A percentile compares a stretch with the other conserved stretches of the same genome.
phyloP scores from a whole-genome alignment of 2,797 vertebrate genomes.

The Enteromius mattozi region DNA sequence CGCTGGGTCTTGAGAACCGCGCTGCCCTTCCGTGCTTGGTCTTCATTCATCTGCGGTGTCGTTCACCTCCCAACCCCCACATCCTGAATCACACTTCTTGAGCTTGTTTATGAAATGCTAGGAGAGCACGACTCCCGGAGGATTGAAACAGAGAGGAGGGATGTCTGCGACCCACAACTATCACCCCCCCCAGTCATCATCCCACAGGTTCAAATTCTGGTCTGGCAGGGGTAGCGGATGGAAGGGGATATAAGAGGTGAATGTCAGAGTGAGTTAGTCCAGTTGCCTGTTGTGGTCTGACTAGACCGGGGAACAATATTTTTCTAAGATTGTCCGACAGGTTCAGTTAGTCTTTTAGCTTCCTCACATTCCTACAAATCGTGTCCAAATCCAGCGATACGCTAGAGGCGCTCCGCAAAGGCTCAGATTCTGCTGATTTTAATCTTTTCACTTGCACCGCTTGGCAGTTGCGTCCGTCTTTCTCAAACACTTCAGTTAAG shows the following conservation, averaged over 20 bases:
- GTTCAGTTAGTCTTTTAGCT: constrained; percentile 61
- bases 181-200: constrained; percentile 28
- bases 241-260: constrained; percentile 56
- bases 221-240: constrained; percentile 47
- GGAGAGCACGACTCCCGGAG: constrained; percentile 71
- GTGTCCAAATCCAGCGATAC: constrained; percentile 39
- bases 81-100: constrained; percentile 71
- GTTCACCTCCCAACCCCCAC: constrained; percentile 66
- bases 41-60: constrained; percentile 69
- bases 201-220: constrained; percentile 69
- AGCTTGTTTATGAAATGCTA: constrained; percentile 81
- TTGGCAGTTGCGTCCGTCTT: neutral
- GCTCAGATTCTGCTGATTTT: constrained; percentile 46
- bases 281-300: constrained; percentile 72
- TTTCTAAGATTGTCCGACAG: constrained; percentile 78
- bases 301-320: constrained; percentile 84
- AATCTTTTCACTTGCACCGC: constrained; percentile 43
- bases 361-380: constrained; percentile 59
- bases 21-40: constrained; percentile 44
- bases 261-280: constrained; percentile 81
- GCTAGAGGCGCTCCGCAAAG: constrained; percentile 38
- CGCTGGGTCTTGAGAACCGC: constrained; percentile 48
- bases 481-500: constrained; percentile 6
- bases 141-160: constrained; percentile 73
- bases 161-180: constrained; percentile 65